Evolutionary conservation across 1,140 invertebrate species (phyloP), one percentile per base, ranked within the genome.

Genomic region (Drosophila fuyamai): DNA sequence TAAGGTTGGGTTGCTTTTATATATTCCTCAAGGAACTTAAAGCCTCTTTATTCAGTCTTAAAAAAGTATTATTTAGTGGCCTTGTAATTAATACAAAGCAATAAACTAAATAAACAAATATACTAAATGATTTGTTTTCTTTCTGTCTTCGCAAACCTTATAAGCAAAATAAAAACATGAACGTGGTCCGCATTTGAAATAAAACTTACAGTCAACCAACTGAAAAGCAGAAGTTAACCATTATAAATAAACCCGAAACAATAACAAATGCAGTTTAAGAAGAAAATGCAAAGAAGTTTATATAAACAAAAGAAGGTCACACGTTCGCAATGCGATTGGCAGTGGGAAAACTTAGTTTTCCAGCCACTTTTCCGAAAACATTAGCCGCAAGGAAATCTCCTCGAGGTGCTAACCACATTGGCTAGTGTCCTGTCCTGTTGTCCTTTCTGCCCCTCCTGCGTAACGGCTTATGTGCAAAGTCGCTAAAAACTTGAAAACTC

Each of bases 381-480:
- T 43, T 57, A 29, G 54, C 18, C 38, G 23, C 9, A 9, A 7
- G n/a, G 6, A 40, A 40, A 53, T 29, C 41, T 57, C 10, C n/a
- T 57, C 9, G 29, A 51, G 55, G 40, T 44, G 38, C 27, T 13
- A 32, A 5, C 23, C 40, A 44, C 55, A 57, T 32, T 32, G n/a
- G 40, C 38, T 16, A 53, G 50, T 50, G 54, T 56, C 27, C 40
- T 44, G 29, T 18, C 16, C 47, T 53, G 47, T 41, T 32, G 65
- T 47, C 51, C 59, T 65, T 46, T 38, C 16, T 13, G 35, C 16
- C 41, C 35, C 32, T 16, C 10, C 35, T 53, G 71, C 70, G 86
- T 82, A 72, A 82, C 63, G 70, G 79, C 79, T 81, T 85, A 83
- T 83, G 68, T 73, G 63, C 35, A 77, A 80, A 84, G 76, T 72